These are phyloP conservation scores for Sebastes umbrosus DNA, from an alignment of 2,797 vertebrate genomes.

Conservation along the genomic window DNA sequence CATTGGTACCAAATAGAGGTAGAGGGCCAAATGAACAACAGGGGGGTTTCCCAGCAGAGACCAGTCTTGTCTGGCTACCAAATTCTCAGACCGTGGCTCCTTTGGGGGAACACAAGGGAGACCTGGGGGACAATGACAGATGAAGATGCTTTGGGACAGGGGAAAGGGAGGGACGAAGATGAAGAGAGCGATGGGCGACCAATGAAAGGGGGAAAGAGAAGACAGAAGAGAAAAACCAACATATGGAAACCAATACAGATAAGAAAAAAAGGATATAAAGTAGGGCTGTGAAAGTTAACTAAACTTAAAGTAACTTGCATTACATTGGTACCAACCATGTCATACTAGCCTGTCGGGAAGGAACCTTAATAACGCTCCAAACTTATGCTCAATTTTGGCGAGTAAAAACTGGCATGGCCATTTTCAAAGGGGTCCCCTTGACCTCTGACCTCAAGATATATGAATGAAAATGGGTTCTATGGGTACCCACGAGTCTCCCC, in stretches of 20 bases:
- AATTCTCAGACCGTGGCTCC: constrained; percentile 14
- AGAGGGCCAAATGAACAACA: constrained; percentile 28
- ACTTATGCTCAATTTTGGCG: no score
- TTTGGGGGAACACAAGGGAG: constrained; percentile 15
- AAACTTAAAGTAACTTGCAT: no score
- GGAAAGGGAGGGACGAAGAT: neutral
- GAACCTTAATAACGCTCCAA: no score
- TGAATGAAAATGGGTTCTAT: no score
- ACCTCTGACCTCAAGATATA: no score
- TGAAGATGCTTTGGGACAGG: constrained; percentile 14
- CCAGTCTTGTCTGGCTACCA: constrained; percentile 1
- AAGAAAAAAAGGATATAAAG: neutral
- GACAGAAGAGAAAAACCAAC: neutral
- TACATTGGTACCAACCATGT: no score
- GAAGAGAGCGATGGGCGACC: neutral
- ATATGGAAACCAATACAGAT: neutral
- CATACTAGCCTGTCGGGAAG: no score
- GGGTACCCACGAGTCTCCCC: no score
- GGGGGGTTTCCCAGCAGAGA: constrained; percentile 10
- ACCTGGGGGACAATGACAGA: constrained; percentile 34
- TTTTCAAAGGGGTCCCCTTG: no score
- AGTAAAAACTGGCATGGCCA: no score
- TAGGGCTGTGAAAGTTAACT: no score
- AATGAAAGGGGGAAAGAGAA: neutral
- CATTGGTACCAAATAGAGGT: neutral